phyloP scores from a whole-genome alignment of 2,113 vertebrate genomes.

The Cricetomys ansorgei region DNA sequence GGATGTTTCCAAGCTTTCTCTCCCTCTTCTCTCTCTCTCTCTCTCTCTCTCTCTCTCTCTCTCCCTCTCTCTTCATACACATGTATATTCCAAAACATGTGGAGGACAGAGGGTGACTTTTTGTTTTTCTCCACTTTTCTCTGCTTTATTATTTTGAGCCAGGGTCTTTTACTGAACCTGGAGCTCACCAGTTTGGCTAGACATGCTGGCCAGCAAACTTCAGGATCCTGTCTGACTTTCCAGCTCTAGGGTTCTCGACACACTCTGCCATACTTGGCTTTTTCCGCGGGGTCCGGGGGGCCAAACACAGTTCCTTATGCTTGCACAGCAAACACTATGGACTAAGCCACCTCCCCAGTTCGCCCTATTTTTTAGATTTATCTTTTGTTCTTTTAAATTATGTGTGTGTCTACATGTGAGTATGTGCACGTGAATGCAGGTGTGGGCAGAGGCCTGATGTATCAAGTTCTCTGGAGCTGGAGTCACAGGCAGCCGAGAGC shows the following conservation, averaged over 20 bases:
- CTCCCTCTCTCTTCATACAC: no score
- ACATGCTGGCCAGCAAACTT: neutral
- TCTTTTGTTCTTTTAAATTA: neutral
- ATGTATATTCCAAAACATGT: neutral
- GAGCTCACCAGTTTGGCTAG: neutral
- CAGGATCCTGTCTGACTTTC: neutral
- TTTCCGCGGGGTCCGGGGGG: neutral
- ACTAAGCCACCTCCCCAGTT: no score
- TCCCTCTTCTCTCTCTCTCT: no score
- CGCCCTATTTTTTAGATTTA: neutral
- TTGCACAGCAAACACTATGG: neutral
- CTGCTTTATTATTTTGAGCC: neutral
- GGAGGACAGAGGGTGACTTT: neutral
- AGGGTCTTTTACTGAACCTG: neutral
- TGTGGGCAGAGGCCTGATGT: neutral
- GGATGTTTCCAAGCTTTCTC: neutral
- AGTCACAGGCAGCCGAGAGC: neutral
- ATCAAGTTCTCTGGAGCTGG: neutral
- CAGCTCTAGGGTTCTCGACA: neutral
- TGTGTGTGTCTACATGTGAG: neutral
- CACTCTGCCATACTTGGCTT: neutral
- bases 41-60: no score
- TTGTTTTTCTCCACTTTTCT: neutral
- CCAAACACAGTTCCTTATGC: neutral
- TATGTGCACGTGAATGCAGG: neutral